Percentiles rank a stretch among this genome's conserved stretches.
phyloP scores from a whole-genome alignment of 35 echinoderm and acorn worm genomes.

The Ophiothrix spiculata region DNA sequence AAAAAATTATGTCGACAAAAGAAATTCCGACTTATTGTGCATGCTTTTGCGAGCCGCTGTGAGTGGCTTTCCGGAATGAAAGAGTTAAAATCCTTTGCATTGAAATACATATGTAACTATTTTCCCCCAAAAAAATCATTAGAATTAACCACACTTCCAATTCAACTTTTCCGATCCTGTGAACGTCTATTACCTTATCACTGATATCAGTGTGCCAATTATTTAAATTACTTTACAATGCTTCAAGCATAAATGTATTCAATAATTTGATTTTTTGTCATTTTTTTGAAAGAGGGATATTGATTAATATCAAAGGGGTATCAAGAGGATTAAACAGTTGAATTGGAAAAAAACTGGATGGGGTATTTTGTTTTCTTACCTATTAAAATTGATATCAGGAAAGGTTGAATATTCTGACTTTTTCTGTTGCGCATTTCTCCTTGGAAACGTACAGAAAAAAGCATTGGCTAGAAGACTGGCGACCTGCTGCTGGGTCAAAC shows the following conservation, averaged over 20 bases:
- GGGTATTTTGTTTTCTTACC: slow-evolving; percentile 27
- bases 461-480: slow-evolving; percentile 91
- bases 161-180: too few species aligned
- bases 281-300: neutral
- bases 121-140: too few species aligned
- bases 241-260: neutral
- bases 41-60: too few species aligned
- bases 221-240: neutral
- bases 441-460: slow-evolving; percentile 97
- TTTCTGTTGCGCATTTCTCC: slow-evolving; percentile 90
- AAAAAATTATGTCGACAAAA: too few species aligned
- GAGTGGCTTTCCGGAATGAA: too few species aligned
- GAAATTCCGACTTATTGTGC: too few species aligned
- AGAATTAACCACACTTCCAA: too few species aligned
- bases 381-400: slow-evolving; percentile 97
- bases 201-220: neutral
- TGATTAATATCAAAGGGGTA: neutral
- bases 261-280: too few species aligned
- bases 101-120: too few species aligned
- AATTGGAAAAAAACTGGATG: too few species aligned
- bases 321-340: neutral
- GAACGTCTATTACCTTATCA: neutral
- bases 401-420: slow-evolving; percentile 89
- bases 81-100: too few species aligned
- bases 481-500: slow-evolving; percentile 77